Evolutionary conservation across 64 coral and sea anemone species (phyloP).

Genomic region (Montipora efflorescens): DNA sequence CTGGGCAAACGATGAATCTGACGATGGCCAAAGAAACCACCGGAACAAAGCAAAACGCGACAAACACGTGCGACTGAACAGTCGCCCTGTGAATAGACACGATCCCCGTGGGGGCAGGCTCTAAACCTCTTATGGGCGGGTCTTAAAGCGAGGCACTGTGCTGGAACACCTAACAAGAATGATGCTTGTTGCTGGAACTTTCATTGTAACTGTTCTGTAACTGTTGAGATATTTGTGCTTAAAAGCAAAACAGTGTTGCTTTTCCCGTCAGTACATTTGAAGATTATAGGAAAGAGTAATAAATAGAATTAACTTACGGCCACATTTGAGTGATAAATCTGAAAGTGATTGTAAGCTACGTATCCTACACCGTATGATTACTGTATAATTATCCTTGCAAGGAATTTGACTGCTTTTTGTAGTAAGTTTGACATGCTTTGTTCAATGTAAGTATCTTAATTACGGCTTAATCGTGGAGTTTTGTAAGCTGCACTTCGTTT

Average conservation of each 20-base stretch:
- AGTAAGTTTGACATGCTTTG: too few relatives aligned
- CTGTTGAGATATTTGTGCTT: neutral
- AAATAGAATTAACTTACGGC: neutral
- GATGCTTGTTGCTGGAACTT: too few relatives aligned
- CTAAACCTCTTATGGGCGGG: neutral
- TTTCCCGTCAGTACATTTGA: neutral
- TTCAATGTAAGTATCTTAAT: neutral
- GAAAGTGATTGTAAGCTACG: neutral
- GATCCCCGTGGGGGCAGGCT: conserved; percentile 24
- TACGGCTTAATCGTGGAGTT: neutral
- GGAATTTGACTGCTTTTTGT: neutral
- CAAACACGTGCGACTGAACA: conserved; percentile 40
- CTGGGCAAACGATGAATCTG: neutral
- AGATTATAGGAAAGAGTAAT: neutral
- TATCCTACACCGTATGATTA: neutral
- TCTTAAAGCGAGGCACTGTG: too few relatives aligned
- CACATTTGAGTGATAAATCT: neutral
- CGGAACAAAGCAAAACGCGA: neutral
- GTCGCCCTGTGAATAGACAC: conserved; percentile 60
- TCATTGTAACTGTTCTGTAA: neutral
- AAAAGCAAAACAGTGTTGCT: neutral
- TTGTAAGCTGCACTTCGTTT: neutral
- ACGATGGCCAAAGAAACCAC: neutral
- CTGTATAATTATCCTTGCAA: neutral
- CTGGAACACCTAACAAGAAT: too few relatives aligned